A percentile compares a stretch with the other conserved stretches of the same genome.
Evolutionary conservation across 2,113 vertebrate species (phyloP).

Genomic region (Crotalus tigris): DNA sequence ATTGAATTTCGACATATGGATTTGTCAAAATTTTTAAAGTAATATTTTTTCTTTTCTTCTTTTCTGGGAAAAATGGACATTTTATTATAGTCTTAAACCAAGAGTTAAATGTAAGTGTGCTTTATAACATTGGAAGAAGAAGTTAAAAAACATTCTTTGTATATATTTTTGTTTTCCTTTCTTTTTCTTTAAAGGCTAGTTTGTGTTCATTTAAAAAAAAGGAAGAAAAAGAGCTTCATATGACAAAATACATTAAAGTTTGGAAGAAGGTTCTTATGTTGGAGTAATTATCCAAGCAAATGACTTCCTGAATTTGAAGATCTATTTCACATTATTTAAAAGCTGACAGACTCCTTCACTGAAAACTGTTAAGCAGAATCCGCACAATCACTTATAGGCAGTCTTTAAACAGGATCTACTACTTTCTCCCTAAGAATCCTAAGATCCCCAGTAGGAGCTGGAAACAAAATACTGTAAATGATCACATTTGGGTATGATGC

Average conservation of each 20-base stretch:
- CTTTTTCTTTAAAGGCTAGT: background rate
- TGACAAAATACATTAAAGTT: background rate
- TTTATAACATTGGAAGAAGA: background rate
- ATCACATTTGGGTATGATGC: background rate
- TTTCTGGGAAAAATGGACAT: background rate
- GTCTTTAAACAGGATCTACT: background rate
- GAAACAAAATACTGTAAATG: background rate
- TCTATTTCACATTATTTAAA: background rate
- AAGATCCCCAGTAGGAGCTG: background rate
- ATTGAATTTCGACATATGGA: background rate
- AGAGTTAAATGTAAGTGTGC: background rate
- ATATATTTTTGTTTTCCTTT: background rate
- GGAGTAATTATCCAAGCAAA: background rate
- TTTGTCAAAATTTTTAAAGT: background rate
- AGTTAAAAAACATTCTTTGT: background rate
- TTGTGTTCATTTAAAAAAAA: background rate
- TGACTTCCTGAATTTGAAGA: background rate
- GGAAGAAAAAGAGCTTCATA: background rate
- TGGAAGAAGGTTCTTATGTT: background rate
- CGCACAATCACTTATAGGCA: background rate
- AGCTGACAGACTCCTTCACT: background rate
- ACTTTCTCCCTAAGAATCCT: background rate
- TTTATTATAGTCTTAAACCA: background rate
- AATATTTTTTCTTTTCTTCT: background rate
- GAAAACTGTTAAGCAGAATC: background rate